These are phyloP conservation scores for Morpho achilles DNA, from an alignment of 2,888 invertebrate genomes.

Conservation along the genomic window DNA sequence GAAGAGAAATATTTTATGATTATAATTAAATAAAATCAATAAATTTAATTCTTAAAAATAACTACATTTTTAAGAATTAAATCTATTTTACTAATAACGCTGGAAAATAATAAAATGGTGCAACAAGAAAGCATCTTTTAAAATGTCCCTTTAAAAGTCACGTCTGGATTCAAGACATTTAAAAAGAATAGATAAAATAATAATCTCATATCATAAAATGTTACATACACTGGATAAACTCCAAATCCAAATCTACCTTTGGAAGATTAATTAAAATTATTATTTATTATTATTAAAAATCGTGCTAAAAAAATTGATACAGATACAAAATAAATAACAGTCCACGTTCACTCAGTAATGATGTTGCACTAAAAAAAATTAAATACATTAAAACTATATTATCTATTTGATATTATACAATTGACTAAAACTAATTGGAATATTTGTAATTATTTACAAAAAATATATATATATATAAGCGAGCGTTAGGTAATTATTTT, in stretches of 20 bases:
- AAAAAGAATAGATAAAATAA: slow-evolving; percentile 1
- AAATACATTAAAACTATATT: slow-evolving; percentile 55
- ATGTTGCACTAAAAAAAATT: slow-evolving; percentile 47
- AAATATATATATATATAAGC: slow-evolving; percentile 47
- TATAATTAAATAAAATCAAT: slow-evolving; percentile 3
- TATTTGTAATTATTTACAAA: slow-evolving; percentile 69
- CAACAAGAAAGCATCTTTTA: slow-evolving; percentile 4
- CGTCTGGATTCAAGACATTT: slow-evolving; percentile 5
- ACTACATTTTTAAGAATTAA: background rate
- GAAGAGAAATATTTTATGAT: slow-evolving; percentile 4
- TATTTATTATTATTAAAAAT: slow-evolving; percentile 5
- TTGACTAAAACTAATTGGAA: slow-evolving; percentile 71
- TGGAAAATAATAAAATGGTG: slow-evolving; percentile 9
- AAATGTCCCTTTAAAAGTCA: slow-evolving; percentile 3
- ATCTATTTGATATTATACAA: slow-evolving; percentile 67
- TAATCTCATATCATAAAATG: slow-evolving; percentile 14
- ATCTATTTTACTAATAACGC: slow-evolving; percentile 1
- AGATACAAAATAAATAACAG: slow-evolving; percentile 35
- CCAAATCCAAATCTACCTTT: slow-evolving; percentile 2
- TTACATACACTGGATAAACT: slow-evolving; percentile 12
- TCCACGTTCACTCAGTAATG: slow-evolving; percentile 35
- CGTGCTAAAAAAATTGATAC: slow-evolving; percentile 19
- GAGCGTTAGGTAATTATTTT: slow-evolving; percentile 8
- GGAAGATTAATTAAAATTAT: background rate
- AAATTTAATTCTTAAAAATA: slow-evolving; percentile 3